phyloP scores from a whole-genome alignment of 92 coral and sea anemone genomes.

The Palythoa heliodiscus region DNA sequence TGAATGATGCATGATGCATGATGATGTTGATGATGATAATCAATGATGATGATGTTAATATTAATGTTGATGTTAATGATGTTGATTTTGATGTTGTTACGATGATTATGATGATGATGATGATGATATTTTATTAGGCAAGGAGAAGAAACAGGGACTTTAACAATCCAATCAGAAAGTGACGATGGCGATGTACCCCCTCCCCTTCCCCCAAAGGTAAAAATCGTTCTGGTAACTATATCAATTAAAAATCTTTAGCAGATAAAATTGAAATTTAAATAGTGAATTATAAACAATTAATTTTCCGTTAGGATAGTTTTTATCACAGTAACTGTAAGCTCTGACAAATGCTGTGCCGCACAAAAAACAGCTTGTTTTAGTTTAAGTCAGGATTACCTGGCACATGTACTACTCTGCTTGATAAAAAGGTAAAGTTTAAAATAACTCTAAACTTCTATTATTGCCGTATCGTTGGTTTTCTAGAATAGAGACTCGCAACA shows the following conservation, averaged over 20 bases:
- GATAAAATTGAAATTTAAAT: too few relatives aligned
- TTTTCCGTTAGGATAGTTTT: not conserved
- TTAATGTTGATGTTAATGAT: not conserved
- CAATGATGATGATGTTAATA: not conserved
- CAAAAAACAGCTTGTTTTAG: not conserved
- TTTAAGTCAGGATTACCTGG: not conserved
- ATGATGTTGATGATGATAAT: not conserved
- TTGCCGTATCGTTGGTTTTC: not conserved
- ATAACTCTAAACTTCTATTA: not conserved
- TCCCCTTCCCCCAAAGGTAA: conserved; percentile 89
- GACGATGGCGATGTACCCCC: conserved; percentile 81
- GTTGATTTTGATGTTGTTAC: not conserved
- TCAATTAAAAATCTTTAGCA: too few relatives aligned
- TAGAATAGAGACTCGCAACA: conserved; percentile 49
- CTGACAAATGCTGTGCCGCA: too few relatives aligned
- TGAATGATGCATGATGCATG: not conserved
- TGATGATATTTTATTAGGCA: conserved; percentile 33
- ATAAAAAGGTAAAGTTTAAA: not conserved
- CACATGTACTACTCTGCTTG: not conserved
- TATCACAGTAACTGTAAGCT: too few relatives aligned
- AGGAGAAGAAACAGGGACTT: conserved; percentile 78
- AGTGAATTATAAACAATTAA: too few relatives aligned
- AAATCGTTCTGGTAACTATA: not conserved
- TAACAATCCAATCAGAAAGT: conserved; percentile 64
- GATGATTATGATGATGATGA: not conserved